These are phyloP conservation scores for Acanthurus leucopareius DNA, from an alignment of 2,797 vertebrate genomes.

Conservation along the genomic window DNA sequence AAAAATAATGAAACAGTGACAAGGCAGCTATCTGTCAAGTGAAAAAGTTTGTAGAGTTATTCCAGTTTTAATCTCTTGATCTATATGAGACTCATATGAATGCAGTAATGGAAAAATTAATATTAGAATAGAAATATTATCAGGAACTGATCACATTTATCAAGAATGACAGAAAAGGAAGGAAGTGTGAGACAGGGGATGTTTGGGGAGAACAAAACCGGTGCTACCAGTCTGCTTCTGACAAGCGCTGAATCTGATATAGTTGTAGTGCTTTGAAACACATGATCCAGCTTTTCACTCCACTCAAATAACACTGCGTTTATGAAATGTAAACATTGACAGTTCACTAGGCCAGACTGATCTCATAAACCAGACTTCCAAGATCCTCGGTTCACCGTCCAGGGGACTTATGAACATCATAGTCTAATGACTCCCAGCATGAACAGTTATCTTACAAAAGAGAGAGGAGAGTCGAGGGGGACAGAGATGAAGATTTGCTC, in stretches of 20 bases:
- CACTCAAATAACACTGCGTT: slow-evolving; percentile 81
- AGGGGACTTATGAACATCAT: slow-evolving; percentile 54
- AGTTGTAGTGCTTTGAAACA: slow-evolving; percentile 72
- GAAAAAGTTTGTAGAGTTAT: slow-evolving; percentile 76
- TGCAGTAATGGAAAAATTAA: slow-evolving; percentile 80
- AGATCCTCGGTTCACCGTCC: slow-evolving; percentile 63
- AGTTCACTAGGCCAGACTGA: slow-evolving; percentile 78
- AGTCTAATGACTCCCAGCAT: slow-evolving; percentile 61
- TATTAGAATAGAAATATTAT: slow-evolving; percentile 78
- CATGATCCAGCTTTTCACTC: slow-evolving; percentile 70
- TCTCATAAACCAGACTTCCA: slow-evolving; percentile 76
- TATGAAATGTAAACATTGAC: slow-evolving; percentile 87
- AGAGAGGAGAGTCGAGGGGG: slow-evolving; percentile 12
- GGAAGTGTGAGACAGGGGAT: slow-evolving; percentile 33
- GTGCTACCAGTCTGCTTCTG: slow-evolving; percentile 46
- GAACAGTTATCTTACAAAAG: slow-evolving; percentile 41
- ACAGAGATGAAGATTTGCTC: slow-evolving; percentile 22
- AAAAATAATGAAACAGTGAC: slow-evolving; percentile 73
- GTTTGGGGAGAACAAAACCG: slow-evolving; percentile 21
- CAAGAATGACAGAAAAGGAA: slow-evolving; percentile 37
- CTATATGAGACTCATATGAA: slow-evolving; percentile 80
- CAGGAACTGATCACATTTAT: slow-evolving; percentile 66
- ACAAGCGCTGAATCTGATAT: slow-evolving; percentile 39
- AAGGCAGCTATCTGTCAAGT: slow-evolving; percentile 60
- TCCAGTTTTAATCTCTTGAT: slow-evolving; percentile 71